Percentiles rank a stretch among this genome's conserved stretches.
These are phyloP conservation scores for Eurytoma californica DNA, from an alignment of 2,888 invertebrate genomes.

Conservation along the genomic window DNA sequence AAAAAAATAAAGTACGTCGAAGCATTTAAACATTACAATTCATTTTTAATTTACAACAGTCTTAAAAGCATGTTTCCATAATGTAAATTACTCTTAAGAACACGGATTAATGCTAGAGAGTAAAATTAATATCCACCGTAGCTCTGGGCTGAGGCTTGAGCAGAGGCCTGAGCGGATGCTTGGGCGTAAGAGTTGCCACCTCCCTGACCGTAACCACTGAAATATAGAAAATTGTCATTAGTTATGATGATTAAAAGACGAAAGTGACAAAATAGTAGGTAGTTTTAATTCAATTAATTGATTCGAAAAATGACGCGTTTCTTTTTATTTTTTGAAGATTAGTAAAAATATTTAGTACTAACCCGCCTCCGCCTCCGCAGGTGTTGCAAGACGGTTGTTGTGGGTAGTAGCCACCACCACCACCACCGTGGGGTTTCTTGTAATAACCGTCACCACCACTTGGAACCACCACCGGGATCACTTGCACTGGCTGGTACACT, in stretches of 20 bases:
- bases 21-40: neutral
- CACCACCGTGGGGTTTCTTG: conserved; percentile 51
- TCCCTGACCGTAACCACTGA: conserved; percentile 25
- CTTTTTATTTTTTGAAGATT: neutral
- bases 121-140: conserved; percentile 41
- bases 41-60: conserved; percentile 15
- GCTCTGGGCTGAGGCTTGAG: conserved; percentile 25
- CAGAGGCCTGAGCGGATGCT: conserved; percentile 65
- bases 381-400: conserved; percentile 42
- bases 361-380: conserved; percentile 30
- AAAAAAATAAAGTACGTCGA: conserved; percentile 4
- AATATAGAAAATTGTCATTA: conserved; percentile 9
- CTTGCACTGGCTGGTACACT: conserved; percentile 18
- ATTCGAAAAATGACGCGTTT: neutral
- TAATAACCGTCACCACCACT: conserved; percentile 35
- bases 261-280: neutral
- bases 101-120: neutral
- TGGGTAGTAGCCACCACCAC: conserved; percentile 38
- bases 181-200: conserved; percentile 59
- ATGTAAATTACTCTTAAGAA: neutral
- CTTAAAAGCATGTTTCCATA: conserved; percentile 6
- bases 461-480: conserved; percentile 10
- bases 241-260: neutral
- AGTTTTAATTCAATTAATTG: neutral
- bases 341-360: too few species aligned